Evolutionary conservation across 2,888 invertebrate species (phyloP).

Genomic region (Acrobasis suavella): DNA sequence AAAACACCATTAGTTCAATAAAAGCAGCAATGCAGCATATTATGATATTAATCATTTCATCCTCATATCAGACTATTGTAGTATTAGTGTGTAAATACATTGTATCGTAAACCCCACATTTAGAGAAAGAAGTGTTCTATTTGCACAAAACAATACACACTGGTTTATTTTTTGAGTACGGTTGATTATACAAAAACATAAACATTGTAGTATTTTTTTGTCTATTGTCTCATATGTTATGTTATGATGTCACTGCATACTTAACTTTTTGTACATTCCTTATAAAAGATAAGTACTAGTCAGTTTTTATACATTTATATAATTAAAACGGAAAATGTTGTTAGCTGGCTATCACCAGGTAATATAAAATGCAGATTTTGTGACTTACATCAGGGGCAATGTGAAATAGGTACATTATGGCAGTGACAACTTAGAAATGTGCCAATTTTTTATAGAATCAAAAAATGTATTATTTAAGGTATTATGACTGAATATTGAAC

Average conservation of each 20-base stretch:
- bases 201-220: background rate
- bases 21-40: constrained; percentile 11
- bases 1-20: constrained; percentile 20
- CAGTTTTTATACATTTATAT: background rate
- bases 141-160: constrained; percentile 1
- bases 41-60: constrained; percentile 40
- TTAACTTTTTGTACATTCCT: background rate
- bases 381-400: background rate
- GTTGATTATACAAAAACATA: background rate
- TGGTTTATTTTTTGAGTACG: background rate
- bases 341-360: background rate
- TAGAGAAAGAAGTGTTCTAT: background rate
- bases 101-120: background rate
- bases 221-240: background rate
- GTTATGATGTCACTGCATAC: too few species aligned
- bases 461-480: constrained; percentile 7
- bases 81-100: constrained; percentile 47
- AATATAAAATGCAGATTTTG: background rate
- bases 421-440: constrained; percentile 44
- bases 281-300: background rate
- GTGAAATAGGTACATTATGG: constrained; percentile 20
- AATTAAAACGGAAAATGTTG: background rate
- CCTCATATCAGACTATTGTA: constrained; percentile 52
- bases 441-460: constrained; percentile 40
- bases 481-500: constrained; percentile 22